Evolutionary conservation across 1,140 invertebrate species (phyloP), one percentile per base, ranked within the genome.

Genomic region (Mamestra configurata): DNA sequence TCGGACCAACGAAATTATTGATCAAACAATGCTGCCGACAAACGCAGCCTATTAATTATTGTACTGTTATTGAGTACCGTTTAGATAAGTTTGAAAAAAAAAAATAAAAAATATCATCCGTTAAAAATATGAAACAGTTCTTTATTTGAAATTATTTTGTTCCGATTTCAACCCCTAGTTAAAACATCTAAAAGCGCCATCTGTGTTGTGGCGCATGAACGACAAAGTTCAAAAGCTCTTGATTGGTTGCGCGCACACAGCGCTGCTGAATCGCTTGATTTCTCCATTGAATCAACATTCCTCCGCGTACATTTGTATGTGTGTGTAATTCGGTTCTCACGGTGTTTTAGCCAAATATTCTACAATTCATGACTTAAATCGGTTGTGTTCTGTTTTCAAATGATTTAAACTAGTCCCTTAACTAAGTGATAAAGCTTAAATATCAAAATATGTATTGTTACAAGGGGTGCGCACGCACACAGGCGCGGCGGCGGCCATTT

Each of bases 251-350:
- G 84, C 84, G 81, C 85, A 84, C 83, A 79, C 79, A 83, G 80
- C 85, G 82, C 85, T 87, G 88, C 89, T 89, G 90, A 91, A 91
- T 93, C 84, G 91, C 90, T 93, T 91, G 92, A 94, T 94, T 94
- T 93, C 92, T 92, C 91, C 92, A 93, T 93, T 93, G 92, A 94
- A 90, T 91, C 93, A 90, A 94, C 93, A 94, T 94, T 94, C 93
- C 92, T 92, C 82, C 89, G 93, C 92, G 92, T 94, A 93, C 79
- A 76, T 88, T 84, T 90, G 20, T 57, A 89, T 94, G 92, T 94
- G 93, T 93, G 92, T 49, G 92, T 93, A 75, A 81, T 6, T 77
- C 64, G 84, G 88, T 94, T 94, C 93, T 92, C 93, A 94, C 91
- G 93, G 80, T 68, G 82, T 84, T 89, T 83, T 79, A 80, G 13